phyloP scores from a whole-genome alignment of 2,888 invertebrate species.

The Lasioglossum vierecki region DNA sequence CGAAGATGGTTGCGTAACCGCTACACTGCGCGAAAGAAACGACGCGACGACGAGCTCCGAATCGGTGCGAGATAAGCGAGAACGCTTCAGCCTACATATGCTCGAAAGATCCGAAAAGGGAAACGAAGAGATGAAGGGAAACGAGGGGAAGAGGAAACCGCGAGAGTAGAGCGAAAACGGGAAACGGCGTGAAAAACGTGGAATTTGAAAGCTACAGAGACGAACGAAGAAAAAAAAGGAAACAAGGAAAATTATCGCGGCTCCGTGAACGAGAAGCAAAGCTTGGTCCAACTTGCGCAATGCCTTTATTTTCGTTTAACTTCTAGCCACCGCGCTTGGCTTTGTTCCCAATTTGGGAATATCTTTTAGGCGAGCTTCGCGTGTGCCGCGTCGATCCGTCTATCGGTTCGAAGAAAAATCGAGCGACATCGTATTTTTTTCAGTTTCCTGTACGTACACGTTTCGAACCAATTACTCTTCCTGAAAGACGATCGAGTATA shows the following conservation, averaged over 20 bases:
- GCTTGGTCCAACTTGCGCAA: constrained; percentile 67
- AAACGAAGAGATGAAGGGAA: not conserved
- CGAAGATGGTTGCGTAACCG: constrained; percentile 39
- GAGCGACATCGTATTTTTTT: not conserved
- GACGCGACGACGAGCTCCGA: constrained; percentile 7
- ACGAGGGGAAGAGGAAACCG: not conserved
- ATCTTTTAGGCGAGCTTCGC: constrained; percentile 47
- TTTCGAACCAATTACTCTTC: not conserved
- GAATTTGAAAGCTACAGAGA: not conserved
- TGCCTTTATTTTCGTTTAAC: constrained; percentile 72
- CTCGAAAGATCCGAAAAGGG: not conserved
- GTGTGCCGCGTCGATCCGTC: not conserved
- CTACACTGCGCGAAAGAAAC: constrained; percentile 28
- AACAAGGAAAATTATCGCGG: constrained; percentile 20
- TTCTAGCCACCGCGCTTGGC: constrained; percentile 70
- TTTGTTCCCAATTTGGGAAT: constrained; percentile 71
- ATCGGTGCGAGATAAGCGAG: not conserved
- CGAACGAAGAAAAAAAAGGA: not conserved
- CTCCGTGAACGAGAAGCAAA: constrained; percentile 18
- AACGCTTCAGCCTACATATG: not conserved
- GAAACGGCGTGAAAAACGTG: too few relatives aligned
- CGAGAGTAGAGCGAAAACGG: not conserved
- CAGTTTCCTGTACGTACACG: not conserved
- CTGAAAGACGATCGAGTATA: not conserved
- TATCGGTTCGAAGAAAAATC: not conserved